Base-by-base conservation (phyloP, 53 echinoderm and acorn worm genomes). In the Holothuria leucospilota region DNA sequence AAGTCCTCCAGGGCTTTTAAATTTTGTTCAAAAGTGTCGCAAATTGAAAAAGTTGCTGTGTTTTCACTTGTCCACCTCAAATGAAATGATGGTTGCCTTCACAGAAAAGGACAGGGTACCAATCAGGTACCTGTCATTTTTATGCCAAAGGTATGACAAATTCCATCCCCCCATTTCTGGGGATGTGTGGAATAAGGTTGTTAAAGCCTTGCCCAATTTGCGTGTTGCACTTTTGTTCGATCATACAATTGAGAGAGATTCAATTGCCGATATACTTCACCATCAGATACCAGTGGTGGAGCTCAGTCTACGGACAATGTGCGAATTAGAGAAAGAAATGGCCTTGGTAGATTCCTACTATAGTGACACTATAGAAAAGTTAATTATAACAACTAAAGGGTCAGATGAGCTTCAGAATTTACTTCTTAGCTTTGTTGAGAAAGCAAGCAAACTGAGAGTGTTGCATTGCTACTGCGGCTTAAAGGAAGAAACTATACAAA, bases 211-310 rank as follows among this genome's bases (percentile, higher is more conserved):
- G 8, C 92, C 92, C 1, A 71, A 87, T 63, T 78, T 99, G 6
- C 90, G 92, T 10, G 99, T 99, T 51, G 87, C 84, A 26, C 62
- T 99, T 23, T 81, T 83, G 10, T 95, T 99, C 81, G 99, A 99
- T 78, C 99, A 99, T 86, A 95, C 99, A 40, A 95, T 95, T n/a
- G 95, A 95, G 88, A 83, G 92, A 24, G 95, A 98, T 27, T 90
- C 91, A 42, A 95, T 95, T 52, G 72, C 84, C 21, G 63, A 91
- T 75, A 99, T 99, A 51, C 83, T 99, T 24, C 90, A 95, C 56
- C 95, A 93, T 42, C 83, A 86, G 39, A 99, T 99, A 40, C 99
- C 99, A 8, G 79, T 99, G 68, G 92, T 90, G 6, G 89, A 91
- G 70, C 66, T 99, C 21, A 82, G 90, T 65, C 88, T 99, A 88